Conservation (phyloP, 2,888 invertebrate species). For the Brenthis ino region DNA sequence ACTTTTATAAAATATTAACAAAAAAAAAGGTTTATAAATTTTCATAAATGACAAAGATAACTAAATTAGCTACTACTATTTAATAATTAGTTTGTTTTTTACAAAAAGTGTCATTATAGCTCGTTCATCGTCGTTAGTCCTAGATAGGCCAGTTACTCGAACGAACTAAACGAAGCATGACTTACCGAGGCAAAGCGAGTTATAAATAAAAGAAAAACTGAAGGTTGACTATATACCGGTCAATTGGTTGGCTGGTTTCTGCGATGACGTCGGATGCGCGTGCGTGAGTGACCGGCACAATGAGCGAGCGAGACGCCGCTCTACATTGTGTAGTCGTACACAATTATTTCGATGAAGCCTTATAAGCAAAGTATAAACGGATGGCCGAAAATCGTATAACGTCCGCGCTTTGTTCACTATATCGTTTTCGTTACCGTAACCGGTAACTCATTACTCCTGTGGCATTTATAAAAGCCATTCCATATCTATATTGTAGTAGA, state of each 20-base stretch:
- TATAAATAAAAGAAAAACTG: conserved; percentile 82
- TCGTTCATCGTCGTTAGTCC: background rate
- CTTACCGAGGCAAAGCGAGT: conserved; percentile 77
- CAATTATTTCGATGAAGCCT: conserved; percentile 75
- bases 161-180: conserved; percentile 64
- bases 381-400: conserved; percentile 75
- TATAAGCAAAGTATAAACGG: conserved; percentile 72
- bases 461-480: conserved; percentile 45
- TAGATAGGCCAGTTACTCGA: conserved; percentile 41
- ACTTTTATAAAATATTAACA: no score
- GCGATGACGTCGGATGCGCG: conserved; percentile 73
- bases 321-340: conserved; percentile 59
- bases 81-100: no score
- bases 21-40: no score
- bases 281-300: conserved; percentile 53
- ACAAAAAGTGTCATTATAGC: no score
- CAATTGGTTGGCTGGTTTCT: conserved; percentile 81
- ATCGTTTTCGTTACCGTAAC: conserved; percentile 56
- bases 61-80: no score
- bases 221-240: conserved; percentile 82
- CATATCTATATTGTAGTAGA: conserved; percentile 24
- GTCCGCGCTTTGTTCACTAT: conserved; percentile 69
- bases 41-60: no score
- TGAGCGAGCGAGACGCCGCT: conserved; percentile 51
- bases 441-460: conserved; percentile 50